Base-by-base conservation (phyloP, 1,140 invertebrate species). In the Akabosia matsudoensis region DNA sequence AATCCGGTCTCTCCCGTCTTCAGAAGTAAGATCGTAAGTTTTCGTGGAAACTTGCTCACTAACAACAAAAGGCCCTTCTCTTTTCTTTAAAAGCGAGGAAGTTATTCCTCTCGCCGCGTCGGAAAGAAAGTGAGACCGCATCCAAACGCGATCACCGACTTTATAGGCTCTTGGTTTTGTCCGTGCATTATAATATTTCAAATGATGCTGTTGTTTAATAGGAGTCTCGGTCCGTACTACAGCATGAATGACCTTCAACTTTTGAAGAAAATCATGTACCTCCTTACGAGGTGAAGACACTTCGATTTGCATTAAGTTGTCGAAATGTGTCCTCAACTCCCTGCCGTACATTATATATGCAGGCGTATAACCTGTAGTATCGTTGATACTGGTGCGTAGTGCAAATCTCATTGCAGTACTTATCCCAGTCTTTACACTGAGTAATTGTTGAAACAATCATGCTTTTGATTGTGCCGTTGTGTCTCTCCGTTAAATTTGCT, bases 401-500 rank as follows among this genome's bases (percentile, higher is more conserved):
- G 85, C 84, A 78, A 85, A 87, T 0, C 80, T 74, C 4, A 87
- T 79, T 33, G 84, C 82, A 0, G 22, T 83, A 76, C 0, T 79
- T 67, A 56, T 84, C 79, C 84, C 84, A 86, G 24, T 74, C 45
- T 64, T 77, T 77, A 33, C 72, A 73, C 7, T 56, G 7, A 1
- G 7, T 33, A 26, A 74, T 77, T 0, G 71, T 33, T 0, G 84
- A 84, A 0, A 82, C 76, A 0, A 87, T 78, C 80, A 83, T 84
- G 1, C 80, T 79, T 78, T 87, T 86, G 0, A 87, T 26, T 18
- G 84, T 84, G 13, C 83, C 67, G 74, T 87, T 87, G n/a, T 83
- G 83, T 18, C 85, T 71, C 76, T 87, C 86, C 0, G 84, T 83
- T 0, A 83, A 83, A 64, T 87, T 86, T 0, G 83, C 79, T 73